Conservation (phyloP, 2,797 vertebrate genomes). For the Rhadinocentrus ornatus region DNA sequence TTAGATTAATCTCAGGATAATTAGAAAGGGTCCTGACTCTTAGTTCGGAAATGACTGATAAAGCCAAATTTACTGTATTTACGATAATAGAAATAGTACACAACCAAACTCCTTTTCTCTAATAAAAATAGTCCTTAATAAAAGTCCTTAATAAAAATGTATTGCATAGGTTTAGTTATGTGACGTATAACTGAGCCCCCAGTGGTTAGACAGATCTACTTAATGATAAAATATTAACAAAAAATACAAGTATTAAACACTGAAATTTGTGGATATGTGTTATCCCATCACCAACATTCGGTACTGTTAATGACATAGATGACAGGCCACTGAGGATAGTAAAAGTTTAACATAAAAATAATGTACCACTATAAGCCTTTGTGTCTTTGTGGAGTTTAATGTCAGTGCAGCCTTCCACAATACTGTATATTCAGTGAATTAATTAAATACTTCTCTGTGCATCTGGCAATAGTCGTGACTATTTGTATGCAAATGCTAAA, state of each 20-base stretch:
- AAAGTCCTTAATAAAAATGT: neutral
- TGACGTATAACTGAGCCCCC: conserved; percentile 16
- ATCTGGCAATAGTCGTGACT: conserved; percentile 60
- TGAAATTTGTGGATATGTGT: conserved; percentile 37
- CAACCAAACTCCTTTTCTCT: conserved; percentile 19
- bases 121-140: conserved; percentile 7
- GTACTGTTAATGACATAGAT: conserved; percentile 18
- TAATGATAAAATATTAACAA: conserved; percentile 24
- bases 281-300: conserved; percentile 27
- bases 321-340: conserved; percentile 13
- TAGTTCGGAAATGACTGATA: neutral
- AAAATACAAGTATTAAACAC: conserved; percentile 18
- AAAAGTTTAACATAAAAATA: conserved; percentile 36
- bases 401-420: conserved; percentile 56
- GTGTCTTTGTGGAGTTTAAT: conserved; percentile 59
- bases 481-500: conserved; percentile 58
- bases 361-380: conserved; percentile 34
- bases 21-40: neutral
- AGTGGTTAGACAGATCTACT: conserved; percentile 23
- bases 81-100: neutral
- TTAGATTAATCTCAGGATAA: neutral
- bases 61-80: conserved; percentile 18
- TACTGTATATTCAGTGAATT: conserved; percentile 61
- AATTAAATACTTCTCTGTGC: conserved; percentile 67
- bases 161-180: conserved; percentile 22